Conservation (phyloP, 2,797 vertebrate species). For the Sphaeramia orbicularis region DNA sequence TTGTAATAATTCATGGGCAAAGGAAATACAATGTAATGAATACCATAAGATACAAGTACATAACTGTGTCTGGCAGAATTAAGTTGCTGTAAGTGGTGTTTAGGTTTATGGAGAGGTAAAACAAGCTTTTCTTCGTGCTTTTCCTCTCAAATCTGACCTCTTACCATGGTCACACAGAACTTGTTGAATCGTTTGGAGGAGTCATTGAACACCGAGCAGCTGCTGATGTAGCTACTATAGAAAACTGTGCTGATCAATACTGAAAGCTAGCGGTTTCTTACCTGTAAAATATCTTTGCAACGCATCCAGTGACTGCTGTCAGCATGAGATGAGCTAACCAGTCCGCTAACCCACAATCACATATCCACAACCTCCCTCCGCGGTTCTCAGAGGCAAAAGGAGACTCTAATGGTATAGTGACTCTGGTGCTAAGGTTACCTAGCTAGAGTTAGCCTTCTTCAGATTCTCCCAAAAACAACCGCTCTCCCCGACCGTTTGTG, state of each 20-base stretch:
- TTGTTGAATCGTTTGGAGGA: conserved; percentile 60
- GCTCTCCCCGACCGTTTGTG: conserved; percentile 1
- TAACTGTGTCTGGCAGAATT: neutral
- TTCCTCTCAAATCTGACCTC: neutral
- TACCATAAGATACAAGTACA: neutral
- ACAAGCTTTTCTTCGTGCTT: neutral
- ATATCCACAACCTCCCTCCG: conserved; percentile 42
- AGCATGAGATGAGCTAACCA: conserved; percentile 47
- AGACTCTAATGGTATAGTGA: conserved; percentile 26
- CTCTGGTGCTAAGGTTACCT: conserved; percentile 58
- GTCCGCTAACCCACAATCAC: conserved; percentile 37
- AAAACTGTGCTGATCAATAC: neutral
- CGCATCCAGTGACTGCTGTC: conserved; percentile 33
- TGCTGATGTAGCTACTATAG: conserved; percentile 4
- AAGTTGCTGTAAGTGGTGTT: neutral
- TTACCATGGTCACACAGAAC: conserved; percentile 34
- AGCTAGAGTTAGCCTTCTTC: conserved; percentile 68
- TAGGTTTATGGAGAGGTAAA: too few species aligned
- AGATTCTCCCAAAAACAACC: conserved; percentile 23
- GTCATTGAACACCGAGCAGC: conserved; percentile 8
- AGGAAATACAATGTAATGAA: neutral
- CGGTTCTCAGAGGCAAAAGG: conserved; percentile 25
- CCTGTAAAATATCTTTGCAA: conserved; percentile 49
- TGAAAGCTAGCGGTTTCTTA: conserved; percentile 42
- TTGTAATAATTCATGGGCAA: neutral